Evolutionary conservation across 1,140 invertebrate species (phyloP).

Genomic region (Saxidomus purpurata): DNA sequence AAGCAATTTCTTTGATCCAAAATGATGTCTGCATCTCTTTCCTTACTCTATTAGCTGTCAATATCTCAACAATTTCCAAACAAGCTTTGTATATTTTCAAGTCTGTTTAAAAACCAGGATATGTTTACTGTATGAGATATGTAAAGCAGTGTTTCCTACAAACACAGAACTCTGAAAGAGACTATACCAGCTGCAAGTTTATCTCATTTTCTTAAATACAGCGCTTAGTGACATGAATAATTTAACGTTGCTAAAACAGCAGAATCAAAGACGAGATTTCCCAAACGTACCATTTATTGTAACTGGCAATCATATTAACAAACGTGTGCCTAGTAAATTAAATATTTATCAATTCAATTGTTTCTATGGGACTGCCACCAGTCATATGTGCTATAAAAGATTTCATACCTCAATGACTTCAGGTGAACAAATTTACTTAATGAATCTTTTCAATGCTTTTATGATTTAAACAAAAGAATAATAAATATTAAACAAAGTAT

Average conservation of each 20-base stretch:
- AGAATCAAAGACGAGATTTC: constrained; percentile 14
- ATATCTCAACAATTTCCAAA: no score
- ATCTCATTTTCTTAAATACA: constrained; percentile 28
- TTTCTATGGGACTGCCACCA: neutral
- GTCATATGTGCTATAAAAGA: neutral
- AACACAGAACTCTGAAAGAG: neutral
- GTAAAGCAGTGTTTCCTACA: no score
- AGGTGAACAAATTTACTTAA: neutral
- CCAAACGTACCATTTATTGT: neutral
- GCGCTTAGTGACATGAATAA: constrained; percentile 16
- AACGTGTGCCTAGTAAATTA: neutral
- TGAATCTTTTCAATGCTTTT: neutral
- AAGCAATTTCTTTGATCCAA: no score
- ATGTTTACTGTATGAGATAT: no score
- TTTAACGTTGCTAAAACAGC: constrained; percentile 6
- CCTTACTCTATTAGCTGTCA: no score
- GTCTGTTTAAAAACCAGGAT: no score
- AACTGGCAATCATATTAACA: neutral
- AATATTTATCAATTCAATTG: constrained; percentile 22
- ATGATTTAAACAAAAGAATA: constrained; percentile 2
- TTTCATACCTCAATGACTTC: neutral
- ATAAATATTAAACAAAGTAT: no score
- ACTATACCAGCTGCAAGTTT: neutral
- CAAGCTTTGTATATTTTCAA: no score
- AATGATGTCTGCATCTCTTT: no score